These are phyloP conservation scores for Botia kubotai DNA, from an alignment of 2,797 vertebrate genomes.

Conservation along the genomic window DNA sequence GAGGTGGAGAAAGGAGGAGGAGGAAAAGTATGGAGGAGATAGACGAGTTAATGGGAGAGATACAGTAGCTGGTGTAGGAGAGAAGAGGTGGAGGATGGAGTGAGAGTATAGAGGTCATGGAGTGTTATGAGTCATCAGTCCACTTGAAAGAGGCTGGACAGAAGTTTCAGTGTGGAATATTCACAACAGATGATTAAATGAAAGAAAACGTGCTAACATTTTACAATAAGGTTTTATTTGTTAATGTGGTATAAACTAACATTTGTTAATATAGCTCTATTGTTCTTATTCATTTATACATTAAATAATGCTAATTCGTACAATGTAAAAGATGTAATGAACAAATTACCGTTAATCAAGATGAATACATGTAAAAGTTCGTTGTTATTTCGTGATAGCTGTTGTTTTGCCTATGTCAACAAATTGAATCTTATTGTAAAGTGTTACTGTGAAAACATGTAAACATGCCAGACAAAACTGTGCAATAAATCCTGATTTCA, in stretches of 20 bases:
- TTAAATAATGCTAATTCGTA: too few species aligned
- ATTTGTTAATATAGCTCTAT: too few species aligned
- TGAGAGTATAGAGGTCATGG: neutral
- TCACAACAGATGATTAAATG: neutral
- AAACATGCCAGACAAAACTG: too few species aligned
- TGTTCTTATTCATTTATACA: too few species aligned
- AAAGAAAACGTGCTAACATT: neutral
- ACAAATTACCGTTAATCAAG: too few species aligned
- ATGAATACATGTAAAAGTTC: too few species aligned
- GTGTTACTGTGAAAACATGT: too few species aligned
- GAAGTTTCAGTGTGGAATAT: conserved; percentile 7
- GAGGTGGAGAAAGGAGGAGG: neutral
- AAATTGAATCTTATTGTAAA: too few species aligned
- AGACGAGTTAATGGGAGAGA: conserved; percentile 8
- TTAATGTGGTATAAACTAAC: neutral
- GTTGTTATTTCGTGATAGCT: too few species aligned
- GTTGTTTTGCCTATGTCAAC: too few species aligned
- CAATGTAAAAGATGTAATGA: too few species aligned
- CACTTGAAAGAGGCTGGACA: neutral
- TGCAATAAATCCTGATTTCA: neutral
- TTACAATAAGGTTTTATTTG: neutral
- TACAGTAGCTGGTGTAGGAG: neutral
- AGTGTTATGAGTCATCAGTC: conserved; percentile 31
- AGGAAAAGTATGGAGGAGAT: neutral
- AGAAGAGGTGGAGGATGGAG: conserved; percentile 3